A percentile compares a stretch with the other conserved stretches of the same genome.
phyloP scores from a whole-genome alignment of 2,113 vertebrate genomes.

The Pangasianodon hypophthalmus region DNA sequence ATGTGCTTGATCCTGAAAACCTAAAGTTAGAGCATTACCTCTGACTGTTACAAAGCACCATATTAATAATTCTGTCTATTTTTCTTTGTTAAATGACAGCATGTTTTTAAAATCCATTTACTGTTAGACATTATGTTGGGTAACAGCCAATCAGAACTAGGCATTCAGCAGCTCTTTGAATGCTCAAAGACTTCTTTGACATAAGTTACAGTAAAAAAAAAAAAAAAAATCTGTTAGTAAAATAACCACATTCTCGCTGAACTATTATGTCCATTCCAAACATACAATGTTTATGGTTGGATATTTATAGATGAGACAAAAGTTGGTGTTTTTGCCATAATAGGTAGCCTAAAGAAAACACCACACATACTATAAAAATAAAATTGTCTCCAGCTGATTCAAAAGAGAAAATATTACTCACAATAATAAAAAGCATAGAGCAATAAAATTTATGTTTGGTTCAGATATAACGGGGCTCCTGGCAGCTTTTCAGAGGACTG shows the following conservation, averaged over 20 bases:
- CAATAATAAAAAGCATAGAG: constrained; percentile 25
- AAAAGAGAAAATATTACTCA: constrained; percentile 9
- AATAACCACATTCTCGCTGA: background rate
- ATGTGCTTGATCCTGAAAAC: background rate
- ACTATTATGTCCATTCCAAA: background rate
- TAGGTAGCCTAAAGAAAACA: constrained; percentile 24
- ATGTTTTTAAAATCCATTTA: background rate
- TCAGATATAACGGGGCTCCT: constrained; percentile 1
- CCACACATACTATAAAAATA: background rate
- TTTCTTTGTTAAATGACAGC: background rate
- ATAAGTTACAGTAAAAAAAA: background rate
- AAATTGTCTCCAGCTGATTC: constrained; percentile 8
- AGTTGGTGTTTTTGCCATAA: background rate
- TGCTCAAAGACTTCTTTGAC: background rate
- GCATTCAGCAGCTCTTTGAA: background rate
- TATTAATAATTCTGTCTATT: background rate
- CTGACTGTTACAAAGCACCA: background rate
- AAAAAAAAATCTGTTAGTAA: background rate
- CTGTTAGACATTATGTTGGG: background rate
- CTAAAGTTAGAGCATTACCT: background rate
- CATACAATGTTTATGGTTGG: background rate
- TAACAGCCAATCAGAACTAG: background rate
- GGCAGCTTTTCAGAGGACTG: constrained; percentile 14
- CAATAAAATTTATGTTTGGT: background rate
- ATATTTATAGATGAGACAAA: constrained; percentile 22